Evolutionary conservation across 2,113 vertebrate genomes (phyloP), one percentile per base, ranked within the genome.

Genomic region (Perognathus longimembris): DNA sequence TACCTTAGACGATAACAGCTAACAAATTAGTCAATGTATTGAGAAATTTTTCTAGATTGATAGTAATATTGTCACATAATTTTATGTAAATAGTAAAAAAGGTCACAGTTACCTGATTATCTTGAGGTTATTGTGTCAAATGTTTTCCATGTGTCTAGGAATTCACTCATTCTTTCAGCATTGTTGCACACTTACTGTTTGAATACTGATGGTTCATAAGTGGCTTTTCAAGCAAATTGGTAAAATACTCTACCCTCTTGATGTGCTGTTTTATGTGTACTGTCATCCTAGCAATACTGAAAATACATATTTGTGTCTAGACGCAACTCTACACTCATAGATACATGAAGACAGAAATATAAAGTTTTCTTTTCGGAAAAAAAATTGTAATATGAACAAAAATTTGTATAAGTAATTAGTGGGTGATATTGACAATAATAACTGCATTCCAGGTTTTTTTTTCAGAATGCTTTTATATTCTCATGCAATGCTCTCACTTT

Each of bases 221-320:
- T 95, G 12, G 88, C 30, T 88, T 95, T 93, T 73, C 57, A 76
- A 76, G 91, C 59, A 85, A 91, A 70, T 40, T 67, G n/a, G 22
- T 74, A 69, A 85, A 88, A 70, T 91, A 64, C 77, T 84, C 32
- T 66, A n/a, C 11, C 81, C 1, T 78, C 89, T 83, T 64, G 69
- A 66, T 81, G 30, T 86, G 7, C 36, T 76, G 28, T 59, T 73
- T 92, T 73, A 85, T 74, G 85, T 83, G 0, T 83, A 85, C 78
- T 95, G 28, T 92, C 20, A 71, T 3, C 45, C 24, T 86, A 15
- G 45, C 69, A 74, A 80, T 61, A 22, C 54, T 45, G 88, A 86
- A 86, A 76, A 40, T 54, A 61, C 12, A 14, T 61, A 36, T 63
- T 92, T 96, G 6, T 93, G 75, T 93, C 64, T 74, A 82, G n/a